phyloP scores from a whole-genome alignment of 2,113 vertebrate genomes.

The Varanus komodoensis region DNA sequence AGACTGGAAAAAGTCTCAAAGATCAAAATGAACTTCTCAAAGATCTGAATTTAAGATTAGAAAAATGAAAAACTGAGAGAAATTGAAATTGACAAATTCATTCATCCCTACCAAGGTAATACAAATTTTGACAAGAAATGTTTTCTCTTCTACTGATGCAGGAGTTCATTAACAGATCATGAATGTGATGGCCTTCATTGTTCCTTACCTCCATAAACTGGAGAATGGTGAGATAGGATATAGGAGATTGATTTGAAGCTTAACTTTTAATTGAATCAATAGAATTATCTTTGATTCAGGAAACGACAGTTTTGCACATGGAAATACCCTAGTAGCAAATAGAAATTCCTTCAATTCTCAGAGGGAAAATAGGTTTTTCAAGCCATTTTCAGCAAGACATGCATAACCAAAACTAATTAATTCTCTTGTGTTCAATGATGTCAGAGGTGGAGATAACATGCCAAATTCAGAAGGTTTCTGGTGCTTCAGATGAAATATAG shows the following conservation, averaged over 20 bases:
- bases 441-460: neutral
- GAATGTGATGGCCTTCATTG: neutral
- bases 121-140: too few relatives aligned
- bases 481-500: neutral
- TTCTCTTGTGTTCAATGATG: neutral
- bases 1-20: too few relatives aligned
- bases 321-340: neutral
- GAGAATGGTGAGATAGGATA: too few relatives aligned
- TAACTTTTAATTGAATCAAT: neutral
- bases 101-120: too few relatives aligned
- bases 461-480: neutral
- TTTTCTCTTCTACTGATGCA: too few relatives aligned
- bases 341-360: neutral
- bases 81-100: neutral
- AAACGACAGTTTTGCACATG: too few relatives aligned
- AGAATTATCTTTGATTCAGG: too few relatives aligned
- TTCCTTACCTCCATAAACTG: neutral
- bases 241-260: neutral
- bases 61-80: neutral
- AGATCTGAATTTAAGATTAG: too few relatives aligned
- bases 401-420: neutral
- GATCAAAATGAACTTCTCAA: too few relatives aligned
- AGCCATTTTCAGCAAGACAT: neutral
- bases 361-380: neutral
- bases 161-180: neutral